Percentiles rank a stretch among this genome's conserved stretches.
Conservation (phyloP, 2,888 invertebrate species). For the Arrhopalites spinosus region DNA sequence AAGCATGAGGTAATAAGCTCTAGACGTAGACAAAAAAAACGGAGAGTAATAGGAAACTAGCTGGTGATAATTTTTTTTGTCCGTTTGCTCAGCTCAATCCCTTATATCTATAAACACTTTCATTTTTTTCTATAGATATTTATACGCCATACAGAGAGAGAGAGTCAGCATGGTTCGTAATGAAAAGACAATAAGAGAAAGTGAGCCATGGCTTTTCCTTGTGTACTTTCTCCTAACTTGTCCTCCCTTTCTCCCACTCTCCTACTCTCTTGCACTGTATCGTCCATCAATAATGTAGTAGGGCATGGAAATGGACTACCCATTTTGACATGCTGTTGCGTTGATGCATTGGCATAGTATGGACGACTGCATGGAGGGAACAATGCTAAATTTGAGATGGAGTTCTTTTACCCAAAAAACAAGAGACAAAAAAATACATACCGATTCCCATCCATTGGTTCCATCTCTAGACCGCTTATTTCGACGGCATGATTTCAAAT, state of each 20-base stretch:
- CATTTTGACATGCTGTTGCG: too few relatives aligned
- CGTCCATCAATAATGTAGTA: too few relatives aligned
- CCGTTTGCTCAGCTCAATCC: neutral
- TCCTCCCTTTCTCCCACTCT: neutral
- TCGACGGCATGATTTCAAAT: conserved; percentile 91
- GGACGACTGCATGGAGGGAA: too few relatives aligned
- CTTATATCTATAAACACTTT: neutral
- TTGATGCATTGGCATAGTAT: too few relatives aligned
- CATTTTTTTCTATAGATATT: neutral
- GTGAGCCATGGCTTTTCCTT: conserved; percentile 17
- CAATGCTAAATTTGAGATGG: neutral
- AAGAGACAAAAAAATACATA: conserved; percentile 62
- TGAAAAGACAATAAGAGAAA: conserved; percentile 25
- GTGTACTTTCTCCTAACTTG: neutral
- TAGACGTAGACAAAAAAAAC: neutral
- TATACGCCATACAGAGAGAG: neutral
- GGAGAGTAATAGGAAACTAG: conserved; percentile 15
- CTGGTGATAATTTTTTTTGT: conserved; percentile 21
- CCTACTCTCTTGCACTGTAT: neutral
- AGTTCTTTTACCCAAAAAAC: too few relatives aligned
- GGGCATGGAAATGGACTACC: too few relatives aligned
- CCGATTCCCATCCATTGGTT: conserved; percentile 83
- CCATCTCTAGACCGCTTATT: conserved; percentile 87
- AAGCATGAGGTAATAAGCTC: neutral
- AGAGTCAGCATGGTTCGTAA: conserved; percentile 1